Conservation (phyloP, 2,113 vertebrate genomes). For the Campylorhamphus procurvoides region DNA sequence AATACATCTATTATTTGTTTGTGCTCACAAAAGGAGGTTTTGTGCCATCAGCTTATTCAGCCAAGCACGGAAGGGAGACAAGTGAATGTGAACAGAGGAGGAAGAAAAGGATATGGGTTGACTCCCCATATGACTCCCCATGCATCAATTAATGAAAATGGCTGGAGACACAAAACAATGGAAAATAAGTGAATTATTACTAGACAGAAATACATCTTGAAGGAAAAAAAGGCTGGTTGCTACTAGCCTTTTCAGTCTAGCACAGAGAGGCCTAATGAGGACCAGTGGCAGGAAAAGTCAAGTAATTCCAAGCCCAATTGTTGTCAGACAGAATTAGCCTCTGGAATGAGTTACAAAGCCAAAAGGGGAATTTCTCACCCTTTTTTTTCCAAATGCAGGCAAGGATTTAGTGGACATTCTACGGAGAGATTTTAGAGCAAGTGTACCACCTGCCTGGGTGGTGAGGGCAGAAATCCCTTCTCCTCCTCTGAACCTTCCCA, state of each 20-base stretch:
- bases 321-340: background rate
- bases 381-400: background rate
- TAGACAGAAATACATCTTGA: background rate
- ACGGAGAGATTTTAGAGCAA: background rate
- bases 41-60: constrained; percentile 20
- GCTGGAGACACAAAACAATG: background rate
- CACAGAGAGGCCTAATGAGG: background rate
- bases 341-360: background rate
- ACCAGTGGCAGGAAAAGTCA: background rate
- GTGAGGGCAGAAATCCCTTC: background rate
- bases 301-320: background rate
- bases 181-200: background rate
- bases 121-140: background rate
- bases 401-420: background rate
- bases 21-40: constrained; percentile 9
- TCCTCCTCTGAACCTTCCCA: accelerated
- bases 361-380: background rate
- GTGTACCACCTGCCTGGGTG: too few species aligned
- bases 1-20: constrained; percentile 31
- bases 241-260: background rate
- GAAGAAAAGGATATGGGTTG: background rate
- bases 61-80: background rate
- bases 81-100: background rate
- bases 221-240: background rate
- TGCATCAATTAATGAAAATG: background rate